These are phyloP conservation scores for Alosa alosa DNA, from an alignment of 2,113 vertebrate species.

Conservation along the genomic window DNA sequence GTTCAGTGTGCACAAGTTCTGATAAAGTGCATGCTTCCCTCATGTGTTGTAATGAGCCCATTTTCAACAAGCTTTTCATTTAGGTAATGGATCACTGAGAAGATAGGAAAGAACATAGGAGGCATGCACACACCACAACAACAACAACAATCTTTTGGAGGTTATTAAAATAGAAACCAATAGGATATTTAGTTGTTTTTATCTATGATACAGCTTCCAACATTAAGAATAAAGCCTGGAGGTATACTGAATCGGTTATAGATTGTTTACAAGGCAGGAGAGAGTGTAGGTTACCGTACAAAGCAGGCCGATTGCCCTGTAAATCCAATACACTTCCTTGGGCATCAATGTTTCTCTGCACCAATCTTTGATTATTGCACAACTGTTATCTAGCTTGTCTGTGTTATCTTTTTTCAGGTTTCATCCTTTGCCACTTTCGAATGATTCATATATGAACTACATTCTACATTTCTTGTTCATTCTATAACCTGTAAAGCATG, in stretches of 20 bases:
- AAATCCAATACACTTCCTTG: neutral
- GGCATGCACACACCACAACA: neutral
- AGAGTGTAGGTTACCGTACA: neutral
- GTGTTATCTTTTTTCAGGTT: neutral
- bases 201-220: neutral
- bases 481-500: neutral
- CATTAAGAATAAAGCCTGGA: neutral
- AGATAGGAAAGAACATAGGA: neutral
- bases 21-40: neutral
- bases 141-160: neutral
- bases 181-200: neutral
- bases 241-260: neutral
- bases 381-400: neutral
- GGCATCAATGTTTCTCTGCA: neutral
- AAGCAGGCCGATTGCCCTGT: neutral
- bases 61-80: neutral
- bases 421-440: neutral
- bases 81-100: neutral
- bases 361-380: neutral
- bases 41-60: neutral
- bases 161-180: neutral
- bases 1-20: neutral
- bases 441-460: neutral
- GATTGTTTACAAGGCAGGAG: neutral
- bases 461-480: neutral